These are phyloP conservation scores for Haliclystus octoradiatus DNA, from an alignment of 30 jellyfish, hydroid and myxozoan genomes.

Conservation along the genomic window DNA sequence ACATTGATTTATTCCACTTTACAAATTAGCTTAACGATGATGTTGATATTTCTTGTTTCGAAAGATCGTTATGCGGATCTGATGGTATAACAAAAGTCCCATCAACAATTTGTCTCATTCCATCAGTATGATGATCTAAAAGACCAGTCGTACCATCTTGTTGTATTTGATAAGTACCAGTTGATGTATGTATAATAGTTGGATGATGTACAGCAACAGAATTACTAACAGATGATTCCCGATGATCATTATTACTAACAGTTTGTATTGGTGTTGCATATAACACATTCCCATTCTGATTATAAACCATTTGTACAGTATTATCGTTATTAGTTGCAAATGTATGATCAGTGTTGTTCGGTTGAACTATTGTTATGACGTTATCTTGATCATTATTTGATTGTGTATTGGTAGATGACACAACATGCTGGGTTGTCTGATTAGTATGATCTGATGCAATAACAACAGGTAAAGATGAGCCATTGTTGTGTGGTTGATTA, in stretches of 20 bases:
- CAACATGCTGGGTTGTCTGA: slow-evolving; percentile 2
- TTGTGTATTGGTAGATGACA: slow-evolving; percentile 9
- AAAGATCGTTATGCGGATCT: not conserved
- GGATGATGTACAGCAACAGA: slow-evolving; percentile 29
- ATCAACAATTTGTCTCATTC: not conserved
- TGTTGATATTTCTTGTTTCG: not conserved
- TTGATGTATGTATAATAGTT: slow-evolving; percentile 26
- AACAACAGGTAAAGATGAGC: slow-evolving; percentile 43
- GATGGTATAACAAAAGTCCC: not conserved
- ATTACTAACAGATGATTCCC: not conserved
- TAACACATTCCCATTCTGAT: slow-evolving; percentile 43
- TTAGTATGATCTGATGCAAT: slow-evolving; percentile 21
- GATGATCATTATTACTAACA: not conserved
- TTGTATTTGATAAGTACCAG: not conserved
- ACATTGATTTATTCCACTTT: too few species aligned
- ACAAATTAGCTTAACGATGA: too few species aligned
- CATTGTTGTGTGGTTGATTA: slow-evolving; percentile 34
- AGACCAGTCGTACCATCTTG: not conserved
- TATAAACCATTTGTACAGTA: slow-evolving; percentile 82
- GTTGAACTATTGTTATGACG: slow-evolving; percentile 36
- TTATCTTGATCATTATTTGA: slow-evolving; percentile 36
- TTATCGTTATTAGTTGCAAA: slow-evolving; percentile 32
- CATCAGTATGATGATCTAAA: not conserved
- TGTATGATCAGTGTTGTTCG: slow-evolving; percentile 35
- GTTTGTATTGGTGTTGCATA: slow-evolving; percentile 48